Conservation (phyloP, 2,797 vertebrate species). For the Chrosomus eos region DNA sequence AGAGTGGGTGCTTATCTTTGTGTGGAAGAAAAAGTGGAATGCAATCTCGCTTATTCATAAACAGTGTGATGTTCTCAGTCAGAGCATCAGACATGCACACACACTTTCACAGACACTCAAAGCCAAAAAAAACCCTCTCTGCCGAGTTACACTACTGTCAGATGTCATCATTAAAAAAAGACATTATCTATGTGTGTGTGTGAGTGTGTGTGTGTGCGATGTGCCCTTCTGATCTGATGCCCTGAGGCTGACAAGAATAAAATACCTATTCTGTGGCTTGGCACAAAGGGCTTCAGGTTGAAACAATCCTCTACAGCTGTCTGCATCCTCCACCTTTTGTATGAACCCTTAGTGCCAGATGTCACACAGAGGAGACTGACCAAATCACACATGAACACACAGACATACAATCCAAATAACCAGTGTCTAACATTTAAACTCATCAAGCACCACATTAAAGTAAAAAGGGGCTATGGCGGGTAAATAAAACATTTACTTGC, state of each 20-base stretch:
- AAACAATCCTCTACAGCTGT: conserved; percentile 21
- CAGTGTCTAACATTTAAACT: background rate
- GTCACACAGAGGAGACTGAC: conserved; percentile 14
- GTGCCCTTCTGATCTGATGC: conserved; percentile 14
- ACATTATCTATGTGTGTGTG: background rate
- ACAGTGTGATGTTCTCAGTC: conserved; percentile 24
- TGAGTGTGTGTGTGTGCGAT: background rate
- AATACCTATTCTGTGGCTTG: conserved; percentile 15
- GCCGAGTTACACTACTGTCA: background rate
- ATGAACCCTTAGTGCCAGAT: background rate
- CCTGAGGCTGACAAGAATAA: conserved; percentile 31
- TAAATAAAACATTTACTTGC: background rate
- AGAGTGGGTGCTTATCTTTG: conserved; percentile 5
- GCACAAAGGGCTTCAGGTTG: conserved; percentile 6
- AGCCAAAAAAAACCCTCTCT: background rate
- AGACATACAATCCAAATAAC: background rate
- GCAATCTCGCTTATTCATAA: conserved; percentile 28
- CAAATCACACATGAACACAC: background rate
- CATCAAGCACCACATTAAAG: background rate
- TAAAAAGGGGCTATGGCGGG: background rate
- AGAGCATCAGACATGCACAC: conserved; percentile 36
- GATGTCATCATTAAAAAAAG: conserved; percentile 1
- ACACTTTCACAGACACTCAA: conserved; percentile 8
- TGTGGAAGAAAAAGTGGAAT: conserved; percentile 1
- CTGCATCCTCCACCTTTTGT: background rate